Evolutionary conservation across 2,888 invertebrate genomes (phyloP).

Genomic region (Harpagoxenus sublaevis): DNA sequence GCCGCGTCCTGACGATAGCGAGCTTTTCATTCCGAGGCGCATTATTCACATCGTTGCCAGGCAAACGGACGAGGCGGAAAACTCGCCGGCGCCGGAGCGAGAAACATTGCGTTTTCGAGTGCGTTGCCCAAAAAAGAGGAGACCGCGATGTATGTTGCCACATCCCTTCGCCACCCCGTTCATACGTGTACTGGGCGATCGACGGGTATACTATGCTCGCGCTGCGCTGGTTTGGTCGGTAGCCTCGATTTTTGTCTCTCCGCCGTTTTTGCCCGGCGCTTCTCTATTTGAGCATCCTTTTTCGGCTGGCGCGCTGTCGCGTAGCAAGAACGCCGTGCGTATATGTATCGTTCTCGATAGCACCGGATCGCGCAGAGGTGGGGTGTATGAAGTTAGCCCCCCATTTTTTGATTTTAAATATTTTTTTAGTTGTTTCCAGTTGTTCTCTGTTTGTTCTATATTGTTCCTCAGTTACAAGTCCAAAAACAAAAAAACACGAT

Average conservation of each 20-base stretch:
- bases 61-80: slow-evolving; percentile 55
- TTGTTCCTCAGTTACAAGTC: too few relatives aligned
- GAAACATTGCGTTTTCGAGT: slow-evolving; percentile 61
- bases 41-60: slow-evolving; percentile 63
- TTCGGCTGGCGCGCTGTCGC: not conserved
- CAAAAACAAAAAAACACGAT: too few relatives aligned
- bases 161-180: not conserved
- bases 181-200: not conserved
- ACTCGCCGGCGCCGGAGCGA: slow-evolving; percentile 56
- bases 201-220: not conserved
- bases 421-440: too few relatives aligned
- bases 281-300: slow-evolving; percentile 44
- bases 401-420: too few relatives aligned
- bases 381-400: too few relatives aligned
- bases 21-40: slow-evolving; percentile 50
- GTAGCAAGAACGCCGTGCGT: slow-evolving; percentile 7
- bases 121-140: slow-evolving; percentile 30
- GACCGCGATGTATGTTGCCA: not conserved
- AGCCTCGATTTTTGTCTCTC: slow-evolving; percentile 50
- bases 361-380: not conserved
- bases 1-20: slow-evolving; percentile 40
- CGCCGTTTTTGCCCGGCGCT: slow-evolving; percentile 15
- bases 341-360: slow-evolving; percentile 22
- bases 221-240: not conserved
- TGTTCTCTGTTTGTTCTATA: too few relatives aligned